Base-by-base conservation (phyloP, 1,140 invertebrate genomes). In the Habropoda laboriosa region DNA sequence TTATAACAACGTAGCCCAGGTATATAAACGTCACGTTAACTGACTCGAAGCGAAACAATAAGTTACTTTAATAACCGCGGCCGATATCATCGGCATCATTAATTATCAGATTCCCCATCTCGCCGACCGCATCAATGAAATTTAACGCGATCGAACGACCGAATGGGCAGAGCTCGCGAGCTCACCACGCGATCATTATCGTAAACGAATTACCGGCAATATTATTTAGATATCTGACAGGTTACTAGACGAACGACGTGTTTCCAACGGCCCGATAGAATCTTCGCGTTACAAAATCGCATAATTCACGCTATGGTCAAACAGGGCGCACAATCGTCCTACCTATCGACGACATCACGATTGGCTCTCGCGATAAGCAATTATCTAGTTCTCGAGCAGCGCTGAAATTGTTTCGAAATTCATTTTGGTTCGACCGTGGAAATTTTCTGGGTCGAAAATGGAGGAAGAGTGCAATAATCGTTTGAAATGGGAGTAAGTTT, bases 171-270 rank as follows among this genome's bases (percentile, higher is more conserved):
- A 5, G 35, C 21, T 27, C 35, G 32, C 27, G 61, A n/a, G n/a
- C 53, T 53, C 35, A 66, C n/a, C n/a, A 16, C 73, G 61, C 13
- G 73, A 76, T 76, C 51, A 42, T 76, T 67, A 76, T 76, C 63
- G 73, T 27, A 32, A 67, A 57, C 73, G 73, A 76, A 76, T 76
- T 76, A 76, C 35, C 38, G 27, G n/a, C 73, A 45, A 76, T 76
- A 76, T 76, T 76, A 67, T 76, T 76, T 76, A 76, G 73, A 75
- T 75, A 66, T 53, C 60, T 42, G 73, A 76, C 73, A 67, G 63
- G 27, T 53, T 45, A 53, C 61, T 67, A 40, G 72, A 74, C 30
- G 70, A 40, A 38, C 72, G 45, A 40, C 32, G 30, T 51, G 72
- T 61, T 42, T 6, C 30, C 27, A 0, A 2, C 13, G 16, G 40